These are phyloP conservation scores for Pluvialis apricaria DNA, from an alignment of 2,113 vertebrate species.

Conservation along the genomic window DNA sequence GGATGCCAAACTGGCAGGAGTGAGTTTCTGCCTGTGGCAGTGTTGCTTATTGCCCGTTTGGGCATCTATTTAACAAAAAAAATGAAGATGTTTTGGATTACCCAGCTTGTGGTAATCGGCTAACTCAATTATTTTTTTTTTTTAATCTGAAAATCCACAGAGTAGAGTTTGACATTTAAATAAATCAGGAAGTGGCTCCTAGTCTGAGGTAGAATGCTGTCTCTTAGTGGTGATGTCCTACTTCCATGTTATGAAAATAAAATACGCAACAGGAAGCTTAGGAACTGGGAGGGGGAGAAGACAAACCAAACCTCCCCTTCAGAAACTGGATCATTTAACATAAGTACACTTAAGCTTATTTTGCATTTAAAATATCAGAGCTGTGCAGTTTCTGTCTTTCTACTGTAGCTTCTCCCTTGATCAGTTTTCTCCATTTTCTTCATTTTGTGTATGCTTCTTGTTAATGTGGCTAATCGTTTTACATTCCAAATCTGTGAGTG, in stretches of 20 bases:
- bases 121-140: not conserved
- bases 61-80: not conserved
- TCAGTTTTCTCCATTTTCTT: not conserved
- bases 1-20: accelerated
- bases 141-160: not conserved
- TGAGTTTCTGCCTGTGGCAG: not conserved
- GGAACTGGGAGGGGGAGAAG: not conserved
- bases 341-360: not conserved
- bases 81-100: not conserved
- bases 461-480: not conserved
- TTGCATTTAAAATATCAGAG: not conserved
- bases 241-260: not conserved
- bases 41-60: not conserved
- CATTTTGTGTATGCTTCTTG: accelerated
- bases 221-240: not conserved
- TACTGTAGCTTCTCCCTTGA: accelerated
- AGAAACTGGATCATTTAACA: not conserved
- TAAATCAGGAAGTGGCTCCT: not conserved
- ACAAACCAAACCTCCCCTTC: not conserved
- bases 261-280: not conserved
- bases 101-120: not conserved
- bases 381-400: not conserved
- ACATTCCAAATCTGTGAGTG: not conserved
- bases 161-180: not conserved
- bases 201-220: not conserved